Conservation (phyloP, 2,888 invertebrate genomes). For the Parochlus steinenii region DNA sequence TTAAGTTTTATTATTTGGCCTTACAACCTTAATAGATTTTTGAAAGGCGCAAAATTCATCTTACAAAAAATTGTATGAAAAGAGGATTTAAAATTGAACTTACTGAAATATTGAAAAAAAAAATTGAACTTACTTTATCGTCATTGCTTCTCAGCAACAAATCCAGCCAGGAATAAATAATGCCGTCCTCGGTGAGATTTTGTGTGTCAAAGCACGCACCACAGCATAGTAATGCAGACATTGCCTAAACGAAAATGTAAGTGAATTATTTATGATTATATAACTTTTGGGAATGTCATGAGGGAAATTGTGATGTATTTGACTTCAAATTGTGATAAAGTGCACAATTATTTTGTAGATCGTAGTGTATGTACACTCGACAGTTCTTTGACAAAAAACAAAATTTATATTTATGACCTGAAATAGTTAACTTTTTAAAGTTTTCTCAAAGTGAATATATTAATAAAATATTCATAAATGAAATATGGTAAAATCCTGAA, state of each 20-base stretch:
- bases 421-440: too few species aligned
- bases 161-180: slow-evolving; percentile 88
- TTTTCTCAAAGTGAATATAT: too few species aligned
- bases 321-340: too few species aligned
- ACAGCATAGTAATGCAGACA: slow-evolving; percentile 90
- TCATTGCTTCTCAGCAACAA: slow-evolving; percentile 75
- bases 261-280: not conserved
- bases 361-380: too few species aligned
- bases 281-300: not conserved
- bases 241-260: slow-evolving; percentile 45
- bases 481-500: too few species aligned
- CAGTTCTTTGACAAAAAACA: too few species aligned
- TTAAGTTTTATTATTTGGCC: too few species aligned
- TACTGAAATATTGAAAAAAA: not conserved
- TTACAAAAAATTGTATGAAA: slow-evolving; percentile 4
- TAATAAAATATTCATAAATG: too few species aligned
- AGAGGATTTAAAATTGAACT: not conserved
- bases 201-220: slow-evolving; percentile 85
- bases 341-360: too few species aligned
- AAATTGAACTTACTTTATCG: slow-evolving; percentile 44
- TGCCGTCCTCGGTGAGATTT: slow-evolving; percentile 76
- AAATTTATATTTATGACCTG: too few species aligned
- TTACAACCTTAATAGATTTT: too few species aligned
- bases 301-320: not conserved
- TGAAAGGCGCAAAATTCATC: too few species aligned